Percentiles rank a stretch among this genome's conserved stretches.
Conservation (phyloP, 1,140 invertebrate genomes). For the Dreissena rostriformis region DNA sequence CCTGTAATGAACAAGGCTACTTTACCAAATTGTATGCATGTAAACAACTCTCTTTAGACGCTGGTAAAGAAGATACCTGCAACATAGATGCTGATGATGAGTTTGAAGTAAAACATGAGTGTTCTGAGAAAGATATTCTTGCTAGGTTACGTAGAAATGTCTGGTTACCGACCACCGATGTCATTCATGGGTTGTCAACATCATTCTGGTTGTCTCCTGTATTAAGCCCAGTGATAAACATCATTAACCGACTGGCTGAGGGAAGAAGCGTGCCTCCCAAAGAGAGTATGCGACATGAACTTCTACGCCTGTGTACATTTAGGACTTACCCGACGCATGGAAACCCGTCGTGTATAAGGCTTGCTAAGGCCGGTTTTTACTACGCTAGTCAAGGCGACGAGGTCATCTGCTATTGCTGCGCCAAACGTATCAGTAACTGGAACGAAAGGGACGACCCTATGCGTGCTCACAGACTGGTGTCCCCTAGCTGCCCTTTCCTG, state of each 20-base stretch:
- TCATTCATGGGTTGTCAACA: no score
- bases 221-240: background rate
- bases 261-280: conserved; percentile 23
- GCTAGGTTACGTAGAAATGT: no score
- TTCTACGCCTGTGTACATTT: conserved; percentile 18
- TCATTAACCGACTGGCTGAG: conserved; percentile 10
- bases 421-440: conserved; percentile 11
- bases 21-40: no score
- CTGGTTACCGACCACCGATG: no score
- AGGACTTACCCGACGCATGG: background rate
- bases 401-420: conserved; percentile 40
- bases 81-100: no score
- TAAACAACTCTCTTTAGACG: no score
- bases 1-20: no score
- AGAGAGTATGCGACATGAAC: conserved; percentile 29
- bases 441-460: conserved; percentile 9
- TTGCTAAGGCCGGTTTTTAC: conserved; percentile 33
- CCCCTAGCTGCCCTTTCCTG: conserved; percentile 33
- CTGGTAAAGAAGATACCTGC: no score
- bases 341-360: conserved; percentile 18
- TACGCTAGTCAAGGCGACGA: conserved; percentile 21
- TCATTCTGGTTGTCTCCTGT: no score
- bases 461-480: conserved; percentile 3
- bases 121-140: no score
- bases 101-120: no score